These are phyloP conservation scores for Schizothorax lantsangensis DNA, from an alignment of 2,797 vertebrate genomes.

Conservation along the genomic window DNA sequence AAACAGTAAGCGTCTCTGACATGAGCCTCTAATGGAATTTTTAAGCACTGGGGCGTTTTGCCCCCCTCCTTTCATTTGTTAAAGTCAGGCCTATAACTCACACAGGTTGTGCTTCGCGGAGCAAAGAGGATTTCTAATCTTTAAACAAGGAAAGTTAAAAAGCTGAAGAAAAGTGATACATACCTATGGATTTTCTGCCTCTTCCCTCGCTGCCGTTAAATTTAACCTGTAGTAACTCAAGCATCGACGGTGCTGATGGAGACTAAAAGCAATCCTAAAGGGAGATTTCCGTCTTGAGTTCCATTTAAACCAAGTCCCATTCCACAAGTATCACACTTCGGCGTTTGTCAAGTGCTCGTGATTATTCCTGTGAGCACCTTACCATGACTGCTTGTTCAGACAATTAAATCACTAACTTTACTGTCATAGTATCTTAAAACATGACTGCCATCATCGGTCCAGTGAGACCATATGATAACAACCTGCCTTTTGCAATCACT, in stretches of 20 bases:
- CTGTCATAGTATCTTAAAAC: background rate
- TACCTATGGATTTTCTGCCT: conserved; percentile 27
- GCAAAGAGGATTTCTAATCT: conserved; percentile 52
- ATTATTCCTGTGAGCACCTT: background rate
- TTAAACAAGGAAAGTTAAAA: conserved; percentile 47
- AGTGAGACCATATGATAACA: conserved; percentile 24
- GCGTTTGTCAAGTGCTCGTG: background rate
- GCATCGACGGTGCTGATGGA: background rate
- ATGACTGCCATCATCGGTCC: conserved; percentile 8
- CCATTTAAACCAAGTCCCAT: background rate
- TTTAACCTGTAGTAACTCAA: background rate
- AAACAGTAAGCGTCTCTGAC: conserved; percentile 50
- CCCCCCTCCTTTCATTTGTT: conserved; percentile 45
- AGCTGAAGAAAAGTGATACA: conserved; percentile 27
- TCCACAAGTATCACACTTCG: background rate
- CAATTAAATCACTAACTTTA: conserved; percentile 1
- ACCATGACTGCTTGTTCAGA: background rate
- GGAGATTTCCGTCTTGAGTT: background rate
- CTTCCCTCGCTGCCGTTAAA: background rate
- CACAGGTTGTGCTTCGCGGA: conserved; percentile 41
- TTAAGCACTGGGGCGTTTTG: conserved; percentile 44
- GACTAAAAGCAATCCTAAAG: background rate
- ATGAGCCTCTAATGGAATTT: conserved; percentile 59
- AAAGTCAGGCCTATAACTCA: conserved; percentile 28
- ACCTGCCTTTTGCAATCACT: conserved; percentile 5